Percentiles rank a stretch among this genome's conserved stretches.
Evolutionary conservation across 2,113 vertebrate genomes (phyloP).

Genomic region (Spheniscus mendiculus): DNA sequence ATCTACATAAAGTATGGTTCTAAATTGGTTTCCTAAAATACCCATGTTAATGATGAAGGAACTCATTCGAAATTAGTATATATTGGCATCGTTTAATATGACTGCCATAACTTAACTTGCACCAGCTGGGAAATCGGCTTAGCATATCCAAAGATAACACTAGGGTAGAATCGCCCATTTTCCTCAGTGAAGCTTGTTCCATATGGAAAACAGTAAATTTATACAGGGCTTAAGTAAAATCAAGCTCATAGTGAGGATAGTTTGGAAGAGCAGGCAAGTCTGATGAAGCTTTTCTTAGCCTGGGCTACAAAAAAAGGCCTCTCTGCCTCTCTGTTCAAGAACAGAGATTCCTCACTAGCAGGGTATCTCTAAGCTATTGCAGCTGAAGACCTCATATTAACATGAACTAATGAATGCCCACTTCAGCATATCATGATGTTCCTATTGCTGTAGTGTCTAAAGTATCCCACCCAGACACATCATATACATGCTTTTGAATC

Average conservation of each 20-base stretch:
- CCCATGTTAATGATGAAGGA: constrained; percentile 43
- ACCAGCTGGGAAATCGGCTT: constrained; percentile 45
- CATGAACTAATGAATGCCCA: background rate
- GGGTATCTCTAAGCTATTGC: background rate
- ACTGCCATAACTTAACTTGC: constrained; percentile 43
- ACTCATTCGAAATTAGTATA: constrained; percentile 46
- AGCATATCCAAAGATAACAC: constrained; percentile 43
- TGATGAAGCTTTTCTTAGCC: background rate
- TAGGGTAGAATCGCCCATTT: constrained; percentile 1
- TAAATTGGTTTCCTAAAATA: constrained; percentile 59
- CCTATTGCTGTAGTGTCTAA: background rate
- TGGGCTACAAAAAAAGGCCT: background rate
- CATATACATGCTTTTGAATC: background rate
- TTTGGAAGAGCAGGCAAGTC: background rate
- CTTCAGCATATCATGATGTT: background rate
- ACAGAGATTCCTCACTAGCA: background rate
- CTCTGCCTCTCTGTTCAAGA: background rate
- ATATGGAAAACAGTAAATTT: background rate
- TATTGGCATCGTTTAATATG: constrained; percentile 60
- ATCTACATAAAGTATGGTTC: constrained; percentile 42
- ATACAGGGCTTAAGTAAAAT: background rate
- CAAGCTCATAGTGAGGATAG: background rate
- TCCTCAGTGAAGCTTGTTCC: background rate
- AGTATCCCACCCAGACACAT: background rate
- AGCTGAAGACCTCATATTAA: background rate